Percentiles rank a stretch among this genome's conserved stretches.
Conservation (phyloP, 2,797 vertebrate genomes). For the Avahi laniger region DNA sequence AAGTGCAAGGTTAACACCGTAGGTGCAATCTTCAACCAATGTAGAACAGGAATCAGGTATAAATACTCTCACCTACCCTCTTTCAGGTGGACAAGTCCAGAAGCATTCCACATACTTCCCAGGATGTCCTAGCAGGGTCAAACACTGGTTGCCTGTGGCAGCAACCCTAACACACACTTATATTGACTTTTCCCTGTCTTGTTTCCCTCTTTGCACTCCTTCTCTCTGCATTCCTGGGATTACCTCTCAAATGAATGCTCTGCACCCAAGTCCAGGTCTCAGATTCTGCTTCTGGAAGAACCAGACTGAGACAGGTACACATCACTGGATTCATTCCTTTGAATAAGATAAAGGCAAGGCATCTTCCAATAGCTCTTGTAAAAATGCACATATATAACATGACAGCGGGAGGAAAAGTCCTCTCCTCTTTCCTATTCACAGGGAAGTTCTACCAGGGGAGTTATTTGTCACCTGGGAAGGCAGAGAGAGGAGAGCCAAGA, state of each 20-base stretch:
- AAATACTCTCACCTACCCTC: background rate
- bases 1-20: background rate
- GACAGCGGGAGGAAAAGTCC: background rate
- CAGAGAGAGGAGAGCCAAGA: conserved; percentile 37
- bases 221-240: background rate
- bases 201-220: background rate
- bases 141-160: background rate
- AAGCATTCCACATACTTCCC: background rate
- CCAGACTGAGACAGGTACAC: background rate
- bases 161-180: background rate
- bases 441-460: conserved; percentile 37
- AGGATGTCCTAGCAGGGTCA: background rate
- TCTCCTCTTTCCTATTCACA: background rate
- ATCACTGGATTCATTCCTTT: background rate
- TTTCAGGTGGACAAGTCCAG: background rate
- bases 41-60: background rate
- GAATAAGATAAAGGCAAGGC: conserved; percentile 34
- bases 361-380: conserved; percentile 31
- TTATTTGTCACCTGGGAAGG: conserved; percentile 53
- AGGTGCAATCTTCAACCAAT: background rate
- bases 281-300: conserved; percentile 41
- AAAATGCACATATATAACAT: conserved; percentile 46
- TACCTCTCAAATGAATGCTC: background rate
- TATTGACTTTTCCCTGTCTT: background rate
- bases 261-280: background rate